phyloP scores from a whole-genome alignment of 2,888 invertebrate genomes.

The Argyresthia albistria region DNA sequence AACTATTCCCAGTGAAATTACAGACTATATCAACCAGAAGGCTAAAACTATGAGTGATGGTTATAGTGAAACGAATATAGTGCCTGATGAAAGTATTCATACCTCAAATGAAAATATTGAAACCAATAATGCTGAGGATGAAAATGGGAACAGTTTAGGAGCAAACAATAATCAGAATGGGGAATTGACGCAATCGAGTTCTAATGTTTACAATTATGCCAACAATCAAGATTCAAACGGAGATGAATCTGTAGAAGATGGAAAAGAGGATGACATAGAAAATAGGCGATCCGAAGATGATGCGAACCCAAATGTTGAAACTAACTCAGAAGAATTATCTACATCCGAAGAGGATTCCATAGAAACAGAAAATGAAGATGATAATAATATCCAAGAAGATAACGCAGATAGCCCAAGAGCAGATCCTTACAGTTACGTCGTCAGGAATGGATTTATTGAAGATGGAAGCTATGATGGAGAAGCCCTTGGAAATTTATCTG shows the following conservation, averaged over 20 bases:
- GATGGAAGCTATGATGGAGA: constrained; percentile 14
- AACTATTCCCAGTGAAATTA: constrained; percentile 26
- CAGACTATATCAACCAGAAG: constrained; percentile 13
- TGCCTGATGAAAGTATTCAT: too few relatives aligned
- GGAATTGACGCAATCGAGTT: constrained; percentile 36
- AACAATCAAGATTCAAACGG: not conserved
- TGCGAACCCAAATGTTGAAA: too few relatives aligned
- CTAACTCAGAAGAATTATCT: too few relatives aligned
- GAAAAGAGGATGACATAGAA: constrained; percentile 9
- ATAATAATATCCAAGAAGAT: constrained; percentile 7
- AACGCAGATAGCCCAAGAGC: constrained; percentile 5
- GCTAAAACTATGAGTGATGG: constrained; percentile 12
- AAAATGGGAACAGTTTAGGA: constrained; percentile 15
- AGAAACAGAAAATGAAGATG: constrained; percentile 9
- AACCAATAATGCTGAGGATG: constrained; percentile 18
- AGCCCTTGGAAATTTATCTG: constrained; percentile 15
- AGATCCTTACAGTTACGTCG: constrained; percentile 6
- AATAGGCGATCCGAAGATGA: too few relatives aligned
- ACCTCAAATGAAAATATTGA: too few relatives aligned
- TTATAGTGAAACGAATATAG: constrained; percentile 3
- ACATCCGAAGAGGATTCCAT: constrained; percentile 11
- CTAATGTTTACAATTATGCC: constrained; percentile 30
- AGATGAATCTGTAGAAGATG: not conserved
- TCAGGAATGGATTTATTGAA: constrained; percentile 5
- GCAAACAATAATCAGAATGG: constrained; percentile 19